Evolutionary conservation across 2,888 invertebrate genomes (phyloP), one percentile per base, ranked within the genome.

Genomic region (Ethmia dodecea): DNA sequence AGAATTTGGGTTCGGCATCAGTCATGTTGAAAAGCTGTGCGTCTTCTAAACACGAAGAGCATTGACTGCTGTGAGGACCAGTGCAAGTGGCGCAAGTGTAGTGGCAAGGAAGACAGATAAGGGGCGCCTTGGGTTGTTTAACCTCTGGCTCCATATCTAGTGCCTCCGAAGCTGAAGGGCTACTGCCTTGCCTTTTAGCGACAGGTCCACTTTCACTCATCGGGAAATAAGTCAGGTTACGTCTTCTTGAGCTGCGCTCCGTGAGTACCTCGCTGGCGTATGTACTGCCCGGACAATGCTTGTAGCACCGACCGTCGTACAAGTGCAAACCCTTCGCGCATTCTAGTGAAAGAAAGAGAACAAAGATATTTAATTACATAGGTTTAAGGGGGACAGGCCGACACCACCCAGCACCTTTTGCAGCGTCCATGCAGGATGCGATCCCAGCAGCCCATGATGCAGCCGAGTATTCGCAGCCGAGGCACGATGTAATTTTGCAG

Each of bases 41-140:
- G 61, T 94, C 94, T 4, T 87, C 86, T 57, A 89, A 89, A 68
- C 94, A 94, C 3, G 88, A 75, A 26, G 83, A 70, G 66, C 94
- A 94, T 55, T 93, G 90, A 55, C 89, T 89, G 68, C 91, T 90
- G 49, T 88, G 87, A 5, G 93, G 90, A 6, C 93, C 93, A 5
- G 76, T 70, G 59, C 94, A 94, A 6, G 86, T 84, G 37, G 87
- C 86, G 64, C 94, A 94, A n/a, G 91, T 88, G 65, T 94, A 93
- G 73, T 94, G 93, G 62, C 94, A 94, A 16, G 83, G 74, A 2
- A 89, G 71, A 59, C 94, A 94, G 33, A 83, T 74, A 16, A 70
- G 67, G 5, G 79, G 81, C 20, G 62, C 49, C 52, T 63, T 66
- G 15, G 58, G 55, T 31, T 47, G 47, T 24, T 25, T 14, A 32